A percentile compares a stretch with the other conserved stretches of the same genome.
Conservation (phyloP, 1,140 invertebrate species). For the Chironomus tepperi region DNA sequence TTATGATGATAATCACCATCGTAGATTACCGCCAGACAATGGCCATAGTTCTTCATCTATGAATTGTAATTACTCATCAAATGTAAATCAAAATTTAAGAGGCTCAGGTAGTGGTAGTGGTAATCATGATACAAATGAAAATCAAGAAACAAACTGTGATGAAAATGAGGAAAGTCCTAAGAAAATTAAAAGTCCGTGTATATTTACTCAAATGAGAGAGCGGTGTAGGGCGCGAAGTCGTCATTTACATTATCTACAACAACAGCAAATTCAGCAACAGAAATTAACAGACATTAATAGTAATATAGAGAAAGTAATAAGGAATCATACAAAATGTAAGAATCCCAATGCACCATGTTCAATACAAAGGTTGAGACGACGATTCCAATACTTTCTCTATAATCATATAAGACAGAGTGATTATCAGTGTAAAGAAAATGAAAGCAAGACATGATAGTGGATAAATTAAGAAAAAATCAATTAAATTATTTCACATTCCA, state of each 20-base stretch:
- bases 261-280: neutral
- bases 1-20: slow-evolving; percentile 19
- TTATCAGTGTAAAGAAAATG: neutral
- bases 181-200: neutral
- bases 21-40: neutral
- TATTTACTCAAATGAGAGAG: neutral
- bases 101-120: neutral
- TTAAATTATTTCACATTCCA: slow-evolving; percentile 14
- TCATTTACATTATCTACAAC: neutral
- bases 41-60: neutral
- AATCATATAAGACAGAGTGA: neutral
- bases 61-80: neutral
- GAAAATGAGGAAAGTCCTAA: neutral
- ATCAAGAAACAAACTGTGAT: neutral
- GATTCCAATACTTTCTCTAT: neutral
- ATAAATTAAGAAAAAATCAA: neutral
- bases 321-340: neutral
- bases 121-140: neutral
- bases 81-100: neutral
- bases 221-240: neutral
- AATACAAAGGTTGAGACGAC: neutral
- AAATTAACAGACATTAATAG: neutral
- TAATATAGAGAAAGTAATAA: neutral
- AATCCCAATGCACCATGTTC: neutral
- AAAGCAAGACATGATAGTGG: neutral